Evolutionary conservation across 2,113 vertebrate species (phyloP), one percentile per base, ranked within the genome.

Genomic region (Rhynchomys soricoides): DNA sequence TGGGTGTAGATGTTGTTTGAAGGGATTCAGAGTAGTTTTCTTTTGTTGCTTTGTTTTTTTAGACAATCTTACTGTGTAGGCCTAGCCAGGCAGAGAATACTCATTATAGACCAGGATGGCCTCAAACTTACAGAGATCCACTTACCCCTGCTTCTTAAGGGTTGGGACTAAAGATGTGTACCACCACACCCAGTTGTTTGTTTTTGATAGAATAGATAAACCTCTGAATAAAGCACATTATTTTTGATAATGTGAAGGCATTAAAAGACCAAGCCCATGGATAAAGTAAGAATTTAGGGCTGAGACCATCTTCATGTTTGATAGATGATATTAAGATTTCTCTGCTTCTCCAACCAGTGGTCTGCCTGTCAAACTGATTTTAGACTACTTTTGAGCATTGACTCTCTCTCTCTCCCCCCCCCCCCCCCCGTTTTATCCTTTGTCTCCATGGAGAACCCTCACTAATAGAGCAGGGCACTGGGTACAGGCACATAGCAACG

Each of bases 181-280:
- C 79, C 3, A 15, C 55, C 52, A 57, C 37, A 59, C 52, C 52
- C 37, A 59, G 52, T 2, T 45, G 62, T 34, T 86, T 52, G 19
- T 92, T 90, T 40, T 62, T 71, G 19, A 31, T 73, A 10, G 62
- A 48, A 66, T 77, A 43, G 48, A 91, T 16, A 91, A 71, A 75
- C 59, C 34, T 93, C 70, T 96, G 64, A 48, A 45, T 88, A 86
- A 79, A 94, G 40, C 22, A 66, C 21, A 68, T 89, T 89, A 86
- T 26, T 43, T 21, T 90, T 73, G 48, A 50, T 74, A 86, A 74
- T 5, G 3, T 59, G 31, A 55, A 92, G 50, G 13, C 34, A 52
- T 91, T 77, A 70, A 86, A 97, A 59, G 71, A 86, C 13, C 45
- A 34, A 85, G 26, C 26, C 13, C 29, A 57, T 48, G 48, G 37